Base-by-base conservation (phyloP, 2,888 invertebrate genomes). In the Didymodactylos carnosus region DNA sequence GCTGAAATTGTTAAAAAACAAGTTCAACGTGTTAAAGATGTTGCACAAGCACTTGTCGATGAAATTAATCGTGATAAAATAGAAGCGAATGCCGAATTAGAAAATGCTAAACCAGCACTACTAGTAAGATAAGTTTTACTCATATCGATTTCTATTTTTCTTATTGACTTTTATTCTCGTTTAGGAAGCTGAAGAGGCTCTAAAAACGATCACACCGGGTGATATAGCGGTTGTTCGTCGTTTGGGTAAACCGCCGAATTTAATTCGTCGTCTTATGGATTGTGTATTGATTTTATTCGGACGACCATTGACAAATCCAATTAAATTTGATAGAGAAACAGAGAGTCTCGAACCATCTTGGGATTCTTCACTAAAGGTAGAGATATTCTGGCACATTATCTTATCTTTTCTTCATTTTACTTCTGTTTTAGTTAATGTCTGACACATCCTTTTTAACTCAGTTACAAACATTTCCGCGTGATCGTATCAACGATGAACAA, bases 381-480 rank as follows among this genome's bases (percentile, higher is more conserved):
- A 19, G 11, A 62, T 11, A 62, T 14, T 10, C n/a, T 39, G 16
- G 8, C 16, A n/a, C 16, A 19, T 39, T 69, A n/a, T 7, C 11
- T 40, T 27, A 25, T 25, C 27, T 2, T 16, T 35, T 25, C 0
- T 27, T 39, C 1, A 41, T 25, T 35, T 29, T n/a, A 46, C 23
- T n/a, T 71, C 51, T 53, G 2, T 39, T 62, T n/a, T 40, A 75
- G 71, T 25, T 75, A 13, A 75, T 75, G 75, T 69, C 72, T 8
- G 72, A 69, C 16, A 75, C 70, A 27, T 39, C 39, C 29, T 75
- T 75, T 35, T 19, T 75, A 6, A 69, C 79, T 70, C 78, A 77
- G 49, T 76, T 76, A 71, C 76, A 82, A 39, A 80, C 82, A 43
- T 95, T 94, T 82, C 93, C 94, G 6, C 83, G 83, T 76, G 83